Percentiles rank a stretch among this genome's conserved stretches.
phyloP scores from a whole-genome alignment of 2,113 vertebrate species.

The Thoracochromis brauschi region DNA sequence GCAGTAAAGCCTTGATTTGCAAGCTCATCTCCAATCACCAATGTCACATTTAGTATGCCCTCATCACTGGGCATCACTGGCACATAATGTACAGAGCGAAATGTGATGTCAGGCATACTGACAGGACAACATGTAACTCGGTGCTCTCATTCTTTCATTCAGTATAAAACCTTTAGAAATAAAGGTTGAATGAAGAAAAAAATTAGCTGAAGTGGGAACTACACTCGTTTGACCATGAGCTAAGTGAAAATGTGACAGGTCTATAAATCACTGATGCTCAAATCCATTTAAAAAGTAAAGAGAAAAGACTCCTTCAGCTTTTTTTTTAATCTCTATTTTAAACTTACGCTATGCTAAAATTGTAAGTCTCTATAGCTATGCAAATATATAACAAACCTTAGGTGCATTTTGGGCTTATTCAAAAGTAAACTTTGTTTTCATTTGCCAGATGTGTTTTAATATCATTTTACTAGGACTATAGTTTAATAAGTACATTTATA shows the following conservation, averaged over 20 bases:
- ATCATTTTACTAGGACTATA: background rate
- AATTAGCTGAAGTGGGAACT: background rate
- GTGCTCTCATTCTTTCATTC: background rate
- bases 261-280: background rate
- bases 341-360: background rate
- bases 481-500: background rate
- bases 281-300: background rate
- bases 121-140: conserved; percentile 10
- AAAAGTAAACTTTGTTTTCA: background rate
- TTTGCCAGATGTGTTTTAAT: background rate
- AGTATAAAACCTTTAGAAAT: background rate
- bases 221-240: background rate
- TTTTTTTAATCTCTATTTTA: background rate
- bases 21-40: conserved; percentile 62
- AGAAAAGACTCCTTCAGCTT: background rate
- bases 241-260: background rate
- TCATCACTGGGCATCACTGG: conserved; percentile 18
- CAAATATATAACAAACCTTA: background rate
- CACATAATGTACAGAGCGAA: conserved; percentile 14
- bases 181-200: background rate
- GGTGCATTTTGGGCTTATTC: background rate
- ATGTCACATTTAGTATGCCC: conserved; percentile 54
- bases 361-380: background rate
- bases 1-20: conserved; percentile 68
- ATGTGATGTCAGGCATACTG: background rate